Base-by-base conservation (phyloP, 2,797 vertebrate species). In the Synaphobranchus kaupii region DNA sequence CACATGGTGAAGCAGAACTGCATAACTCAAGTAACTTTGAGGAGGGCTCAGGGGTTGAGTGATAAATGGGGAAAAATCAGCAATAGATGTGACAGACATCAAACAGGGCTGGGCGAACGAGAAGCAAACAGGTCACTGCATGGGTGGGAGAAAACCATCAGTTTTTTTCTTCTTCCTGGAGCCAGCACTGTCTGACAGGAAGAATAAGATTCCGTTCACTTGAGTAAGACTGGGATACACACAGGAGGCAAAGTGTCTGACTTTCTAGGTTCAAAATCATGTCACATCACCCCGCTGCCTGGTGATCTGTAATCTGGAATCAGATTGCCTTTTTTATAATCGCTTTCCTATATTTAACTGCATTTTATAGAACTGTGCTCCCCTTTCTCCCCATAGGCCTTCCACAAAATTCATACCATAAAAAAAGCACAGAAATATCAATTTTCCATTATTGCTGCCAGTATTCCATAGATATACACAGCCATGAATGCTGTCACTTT, bases 301-400 rank as follows among this genome's bases (percentile, higher is more conserved):
- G 13, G 1, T 20, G 34, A 31, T 81, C 44, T 54, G 82, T 44
- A n/a, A 68, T 82, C 82, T 44, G 63, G 84, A 63, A 84, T 88
- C 22, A 81, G 22, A 80, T 50, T 58, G 20, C 39, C 39, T 31
- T 5, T 44, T 84, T 56, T 34, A 7, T 20, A 58, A 87, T 83
- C 73, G 17, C 13, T 87, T 85, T 66, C 76, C 73, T 73, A 66
- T 17, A 73, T 84, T 73, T 44, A 73, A 80, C 81, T 48, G 47
- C 68, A 31, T 39, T 39, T 6, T 63, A 54, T 52, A 52, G 25
- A 47, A 84, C 22, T 25, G 1, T 13, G 85, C 84, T 39, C 86
- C n/a, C 76, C 28, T 50, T 80, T 28, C 17, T 31, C 0, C 63
- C 48, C 86, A 52, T 34, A 25, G 48, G 82, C 3, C 7, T 0